Evolutionary conservation across 2,888 invertebrate species (phyloP), one percentile per base, ranked within the genome.

Genomic region (Drosophila buzzatii): DNA sequence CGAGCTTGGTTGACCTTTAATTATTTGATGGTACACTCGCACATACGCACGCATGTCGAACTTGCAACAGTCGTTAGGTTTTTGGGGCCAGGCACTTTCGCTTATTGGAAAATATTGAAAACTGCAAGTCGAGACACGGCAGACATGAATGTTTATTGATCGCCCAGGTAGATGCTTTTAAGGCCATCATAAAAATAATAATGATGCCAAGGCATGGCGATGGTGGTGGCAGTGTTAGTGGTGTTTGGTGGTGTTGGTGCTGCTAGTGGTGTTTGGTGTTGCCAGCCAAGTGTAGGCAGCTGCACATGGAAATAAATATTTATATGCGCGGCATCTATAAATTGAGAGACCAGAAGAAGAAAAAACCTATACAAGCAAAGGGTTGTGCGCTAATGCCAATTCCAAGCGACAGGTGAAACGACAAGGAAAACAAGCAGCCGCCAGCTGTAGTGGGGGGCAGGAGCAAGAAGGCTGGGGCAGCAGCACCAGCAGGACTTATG

Each of bases 281-380:
- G n/a, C 7, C 41, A 44, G 16, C 65, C 65, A 67, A 66, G 44
- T 57, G 66, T 72, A 67, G 81, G 86, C 86, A 77, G 75, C 82
- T 87, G 87, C 72, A 82, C 74, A 89, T 62, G 72, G 79, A 88
- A 90, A 88, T 88, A 88, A 88, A 88, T 88, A 90, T 90, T 88
- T 88, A 88, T 88, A 90, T 89, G 85, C 79, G 70, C 89, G 79
- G 76, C 90, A 89, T 88, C 90, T 90, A 87, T 90, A 90, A 87
- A 90, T 90, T 90, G 89, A 89, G 74, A 77, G 88, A 73, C 71
- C 53, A 81, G 64, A 47, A 45, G 62, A 63, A 63, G 70, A 20
- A 37, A 45, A 45, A 42, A 31, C 31, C 31, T 37, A 37, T 53
- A 33, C 51, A 60, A 31, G 39, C 16, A 71, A 74, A 65, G 66